Base-by-base conservation (phyloP, 2,888 invertebrate genomes). In the Harpagoxenus sublaevis region DNA sequence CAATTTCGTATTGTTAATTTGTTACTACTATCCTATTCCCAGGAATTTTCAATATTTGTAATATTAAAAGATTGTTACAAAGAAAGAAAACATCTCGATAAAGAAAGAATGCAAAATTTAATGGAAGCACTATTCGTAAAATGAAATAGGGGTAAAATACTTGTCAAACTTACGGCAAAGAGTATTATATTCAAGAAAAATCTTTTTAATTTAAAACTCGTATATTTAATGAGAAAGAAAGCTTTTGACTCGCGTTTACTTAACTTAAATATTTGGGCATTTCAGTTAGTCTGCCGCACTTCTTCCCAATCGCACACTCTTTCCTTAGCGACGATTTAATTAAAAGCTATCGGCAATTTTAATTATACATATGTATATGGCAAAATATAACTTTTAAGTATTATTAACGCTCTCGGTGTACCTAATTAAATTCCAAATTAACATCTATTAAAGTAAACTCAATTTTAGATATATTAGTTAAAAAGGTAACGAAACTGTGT, bases 291-390 rank as follows among this genome's bases (percentile, higher is more conserved):
- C 12, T 51, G 18, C 18, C 48, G 6, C 1, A 70, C 51, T 70
- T 70, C 31, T 28, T 70, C n/a, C 9, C 31, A 31, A 70, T 31
- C 5, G 1, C 31, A 70, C 18, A n/a, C 51, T 51, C 31, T 12
- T 51, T 70, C 5, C n/a, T 51, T 55, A n/a, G 9, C 15, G n/a
- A 31, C n/a, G 18, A 39, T 53, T 71, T 71, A 71, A 71, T 71
- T 53, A 39, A 71, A 71, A 53, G 35, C 35, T 39, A 12, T 31
- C n/a, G n/a, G 12, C 6, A 35, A 35, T 70, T 53, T 51, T 23
- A 23, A 39, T 35, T 71, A 15, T 3, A 45, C 12, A 35, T 10
- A 23, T 23, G 23, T 23, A 48, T 23, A 53, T 10, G 12, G 8
- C 35, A 31, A 66, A 31, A 48, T 48, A 42, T 42, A 39, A 71